These are phyloP conservation scores for Malurus melanocephalus DNA, from an alignment of 2,113 vertebrate genomes.

Conservation along the genomic window DNA sequence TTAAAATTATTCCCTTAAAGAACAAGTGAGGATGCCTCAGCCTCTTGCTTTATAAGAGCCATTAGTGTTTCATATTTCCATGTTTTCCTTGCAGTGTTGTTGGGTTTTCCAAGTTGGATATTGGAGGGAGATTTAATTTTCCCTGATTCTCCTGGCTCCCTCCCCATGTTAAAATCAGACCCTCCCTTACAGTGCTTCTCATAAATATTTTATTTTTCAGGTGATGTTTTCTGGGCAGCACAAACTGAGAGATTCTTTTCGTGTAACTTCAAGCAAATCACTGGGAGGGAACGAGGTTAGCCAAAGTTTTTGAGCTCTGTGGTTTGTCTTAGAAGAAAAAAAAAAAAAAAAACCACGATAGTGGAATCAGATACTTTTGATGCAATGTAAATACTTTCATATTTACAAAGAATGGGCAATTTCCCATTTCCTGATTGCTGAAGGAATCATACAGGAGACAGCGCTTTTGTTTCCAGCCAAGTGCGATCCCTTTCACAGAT, in stretches of 20 bases:
- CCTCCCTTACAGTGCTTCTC: neutral
- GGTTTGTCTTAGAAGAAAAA: constrained; percentile 17
- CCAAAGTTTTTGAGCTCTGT: constrained; percentile 38
- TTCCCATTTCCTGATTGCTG: constrained; percentile 18
- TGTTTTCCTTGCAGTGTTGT: rapidly evolving
- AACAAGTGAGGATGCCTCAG: neutral
- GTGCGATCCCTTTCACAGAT: neutral
- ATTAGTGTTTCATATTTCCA: neutral
- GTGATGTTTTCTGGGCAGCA: neutral
- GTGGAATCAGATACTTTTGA: neutral
- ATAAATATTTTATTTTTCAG: neutral
- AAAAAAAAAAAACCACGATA: neutral
- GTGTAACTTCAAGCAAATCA: neutral
- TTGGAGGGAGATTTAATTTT: neutral
- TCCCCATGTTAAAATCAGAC: neutral
- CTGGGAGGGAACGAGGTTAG: neutral
- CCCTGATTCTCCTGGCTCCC: rapidly evolving
- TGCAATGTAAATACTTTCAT: constrained; percentile 2
- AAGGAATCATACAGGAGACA: neutral
- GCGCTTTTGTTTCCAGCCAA: neutral
- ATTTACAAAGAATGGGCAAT: constrained; percentile 10
- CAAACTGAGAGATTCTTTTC: neutral
- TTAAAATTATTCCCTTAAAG: neutral
- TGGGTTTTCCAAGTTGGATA: neutral
- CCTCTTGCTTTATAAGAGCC: neutral